A percentile compares a stretch with the other conserved stretches of the same genome.
These are phyloP conservation scores for Chloromyia formosa DNA, from an alignment of 2,888 invertebrate genomes.

Conservation along the genomic window DNA sequence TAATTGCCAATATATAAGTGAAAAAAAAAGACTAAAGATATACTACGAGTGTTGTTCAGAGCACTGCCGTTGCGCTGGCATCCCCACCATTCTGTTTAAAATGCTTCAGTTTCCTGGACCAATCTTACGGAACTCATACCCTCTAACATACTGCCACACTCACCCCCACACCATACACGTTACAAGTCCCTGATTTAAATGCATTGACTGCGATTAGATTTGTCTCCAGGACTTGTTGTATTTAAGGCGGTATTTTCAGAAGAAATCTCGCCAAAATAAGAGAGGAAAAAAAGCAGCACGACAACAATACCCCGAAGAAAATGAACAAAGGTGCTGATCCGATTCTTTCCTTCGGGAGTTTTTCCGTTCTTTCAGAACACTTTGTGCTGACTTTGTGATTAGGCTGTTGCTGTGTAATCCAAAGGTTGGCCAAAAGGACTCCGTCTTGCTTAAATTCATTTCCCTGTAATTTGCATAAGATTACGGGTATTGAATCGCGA, in stretches of 20 bases:
- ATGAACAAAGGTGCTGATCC: neutral
- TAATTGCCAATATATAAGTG: too few relatives aligned
- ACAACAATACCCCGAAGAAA: neutral
- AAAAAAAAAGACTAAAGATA: too few relatives aligned
- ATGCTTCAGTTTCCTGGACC: too few relatives aligned
- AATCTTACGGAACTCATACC: too few relatives aligned
- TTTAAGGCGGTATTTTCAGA: constrained; percentile 15
- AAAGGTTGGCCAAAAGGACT: neutral
- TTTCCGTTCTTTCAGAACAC: neutral
- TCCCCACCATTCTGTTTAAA: too few relatives aligned
- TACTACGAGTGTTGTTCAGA: too few relatives aligned
- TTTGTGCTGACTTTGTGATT: neutral
- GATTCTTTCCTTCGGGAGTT: constrained; percentile 1
- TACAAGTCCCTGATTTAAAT: constrained; percentile 47
- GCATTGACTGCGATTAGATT: constrained; percentile 47
- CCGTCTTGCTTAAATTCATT: constrained; percentile 47
- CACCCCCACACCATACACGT: too few relatives aligned
- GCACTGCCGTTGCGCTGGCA: too few relatives aligned
- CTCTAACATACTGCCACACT: too few relatives aligned
- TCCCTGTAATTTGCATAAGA: constrained; percentile 48
- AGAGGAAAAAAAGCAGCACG: constrained; percentile 11
- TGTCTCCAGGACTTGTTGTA: constrained; percentile 18
- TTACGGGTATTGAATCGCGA: constrained; percentile 46
- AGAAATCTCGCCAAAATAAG: neutral
- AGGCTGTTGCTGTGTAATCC: neutral